phyloP scores from a whole-genome alignment of 2,797 vertebrate species.

The Sebastolobus altivelis region DNA sequence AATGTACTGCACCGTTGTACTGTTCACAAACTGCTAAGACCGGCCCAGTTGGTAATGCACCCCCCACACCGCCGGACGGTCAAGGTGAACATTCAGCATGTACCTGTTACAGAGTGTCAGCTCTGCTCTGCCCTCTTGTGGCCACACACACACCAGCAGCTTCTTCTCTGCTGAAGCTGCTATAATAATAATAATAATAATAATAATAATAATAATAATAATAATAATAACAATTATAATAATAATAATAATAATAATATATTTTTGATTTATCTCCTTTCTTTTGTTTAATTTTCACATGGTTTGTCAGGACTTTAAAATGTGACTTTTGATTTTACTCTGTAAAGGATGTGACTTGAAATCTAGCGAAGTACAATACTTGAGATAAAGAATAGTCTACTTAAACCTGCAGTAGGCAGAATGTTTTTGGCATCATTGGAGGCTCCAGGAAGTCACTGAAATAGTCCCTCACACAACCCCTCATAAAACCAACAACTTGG shows the following conservation, averaged over 20 bases:
- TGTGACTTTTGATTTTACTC: neutral
- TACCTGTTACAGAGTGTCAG: neutral
- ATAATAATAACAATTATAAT: neutral
- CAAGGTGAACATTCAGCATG: neutral
- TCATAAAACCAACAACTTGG: neutral
- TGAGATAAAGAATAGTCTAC: neutral
- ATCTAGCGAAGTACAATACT: neutral
- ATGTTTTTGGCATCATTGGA: too few relatives aligned
- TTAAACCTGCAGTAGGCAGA: neutral
- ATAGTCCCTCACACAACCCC: neutral
- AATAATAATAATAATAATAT: neutral
- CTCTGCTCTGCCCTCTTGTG: neutral
- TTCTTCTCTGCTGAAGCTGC: neutral
- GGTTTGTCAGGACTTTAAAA: neutral
- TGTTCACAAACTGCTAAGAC: neutral
- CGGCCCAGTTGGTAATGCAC: neutral
- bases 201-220: neutral
- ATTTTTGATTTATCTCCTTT: neutral
- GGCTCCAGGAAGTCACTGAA: slow-evolving; percentile 8
- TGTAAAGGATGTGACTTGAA: neutral
- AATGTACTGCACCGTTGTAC: neutral
- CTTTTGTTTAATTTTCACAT: neutral
- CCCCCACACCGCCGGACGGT: neutral
- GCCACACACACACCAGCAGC: neutral
- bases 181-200: neutral